Evolutionary conservation across 1,140 invertebrate genomes (phyloP).

Genomic region (Drosophila ogumai): DNA sequence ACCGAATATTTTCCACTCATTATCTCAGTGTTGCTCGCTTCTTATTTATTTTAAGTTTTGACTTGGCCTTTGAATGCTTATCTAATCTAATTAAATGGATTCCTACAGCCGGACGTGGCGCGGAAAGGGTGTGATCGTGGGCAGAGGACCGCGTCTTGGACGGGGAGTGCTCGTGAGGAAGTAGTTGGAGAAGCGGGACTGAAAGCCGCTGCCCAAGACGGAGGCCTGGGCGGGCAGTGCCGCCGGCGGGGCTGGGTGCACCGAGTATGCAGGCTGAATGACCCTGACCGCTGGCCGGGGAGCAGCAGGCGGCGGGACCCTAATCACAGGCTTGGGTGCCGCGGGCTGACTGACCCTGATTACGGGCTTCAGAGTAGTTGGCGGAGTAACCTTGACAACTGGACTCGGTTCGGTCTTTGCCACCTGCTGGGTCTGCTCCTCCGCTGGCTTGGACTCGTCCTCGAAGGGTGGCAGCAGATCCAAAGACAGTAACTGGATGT

Average conservation of each 20-base stretch:
- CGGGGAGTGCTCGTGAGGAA: conserved; percentile 65
- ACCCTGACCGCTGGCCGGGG: conserved; percentile 11
- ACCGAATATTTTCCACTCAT: conserved; percentile 47
- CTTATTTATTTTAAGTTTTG: conserved; percentile 54
- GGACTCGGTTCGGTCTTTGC: conserved; percentile 6
- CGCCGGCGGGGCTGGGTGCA: conserved; percentile 10
- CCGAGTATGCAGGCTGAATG: conserved; percentile 22
- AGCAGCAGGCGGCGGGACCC: background rate
- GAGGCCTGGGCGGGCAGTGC: conserved; percentile 7
- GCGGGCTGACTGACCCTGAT: background rate
- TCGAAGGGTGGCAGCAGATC: conserved; percentile 69
- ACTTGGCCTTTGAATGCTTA: conserved; percentile 45
- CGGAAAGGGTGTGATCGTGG: conserved; percentile 76
- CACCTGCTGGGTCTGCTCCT: conserved; percentile 12
- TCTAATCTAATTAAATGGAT: conserved; percentile 58
- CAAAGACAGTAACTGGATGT: conserved; percentile 46
- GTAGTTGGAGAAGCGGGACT: conserved; percentile 57
- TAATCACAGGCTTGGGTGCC: conserved; percentile 3
- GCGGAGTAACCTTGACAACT: background rate
- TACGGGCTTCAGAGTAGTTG: conserved; percentile 1
- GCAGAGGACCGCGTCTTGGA: conserved; percentile 66
- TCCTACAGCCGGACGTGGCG: conserved; percentile 51
- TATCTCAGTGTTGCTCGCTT: conserved; percentile 33
- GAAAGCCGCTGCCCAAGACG: conserved; percentile 2
- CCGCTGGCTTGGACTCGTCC: conserved; percentile 23